Conservation (phyloP, 2,113 vertebrate genomes). For the Platichthys stellatus region DNA sequence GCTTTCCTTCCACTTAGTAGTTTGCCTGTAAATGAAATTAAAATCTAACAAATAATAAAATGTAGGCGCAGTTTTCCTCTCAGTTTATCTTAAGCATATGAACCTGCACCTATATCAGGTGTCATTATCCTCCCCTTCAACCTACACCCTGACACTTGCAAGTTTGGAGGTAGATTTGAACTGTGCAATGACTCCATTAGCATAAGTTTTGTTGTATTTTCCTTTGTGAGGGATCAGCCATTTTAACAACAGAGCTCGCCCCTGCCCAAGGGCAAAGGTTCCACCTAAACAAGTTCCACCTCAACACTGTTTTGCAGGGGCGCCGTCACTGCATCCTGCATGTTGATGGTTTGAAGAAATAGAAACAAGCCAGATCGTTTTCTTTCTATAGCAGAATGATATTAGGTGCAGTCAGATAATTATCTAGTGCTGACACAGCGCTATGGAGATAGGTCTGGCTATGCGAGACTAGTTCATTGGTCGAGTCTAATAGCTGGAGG, state of each 20-base stretch:
- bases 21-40: constrained; percentile 47
- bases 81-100: background rate
- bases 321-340: background rate
- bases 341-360: background rate
- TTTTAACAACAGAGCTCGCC: background rate
- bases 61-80: background rate
- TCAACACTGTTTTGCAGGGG: background rate
- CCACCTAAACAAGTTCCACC: background rate
- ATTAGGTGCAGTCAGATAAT: background rate
- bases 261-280: background rate
- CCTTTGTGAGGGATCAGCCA: background rate
- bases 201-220: background rate
- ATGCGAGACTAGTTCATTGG: constrained; percentile 68
- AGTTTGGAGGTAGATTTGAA: background rate
- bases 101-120: background rate
- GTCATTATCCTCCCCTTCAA: background rate
- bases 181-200: background rate
- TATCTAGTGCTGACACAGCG: constrained; percentile 8
- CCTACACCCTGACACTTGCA: background rate
- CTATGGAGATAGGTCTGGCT: constrained; percentile 7
- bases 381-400: background rate
- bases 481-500: constrained; percentile 84
- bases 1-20: constrained; percentile 37
- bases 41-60: constrained; percentile 32
- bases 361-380: background rate